A percentile compares a stretch with the other conserved stretches of the same genome.
Evolutionary conservation across 2,113 vertebrate genomes (phyloP).

Genomic region (Neopipo cinnamomea): DNA sequence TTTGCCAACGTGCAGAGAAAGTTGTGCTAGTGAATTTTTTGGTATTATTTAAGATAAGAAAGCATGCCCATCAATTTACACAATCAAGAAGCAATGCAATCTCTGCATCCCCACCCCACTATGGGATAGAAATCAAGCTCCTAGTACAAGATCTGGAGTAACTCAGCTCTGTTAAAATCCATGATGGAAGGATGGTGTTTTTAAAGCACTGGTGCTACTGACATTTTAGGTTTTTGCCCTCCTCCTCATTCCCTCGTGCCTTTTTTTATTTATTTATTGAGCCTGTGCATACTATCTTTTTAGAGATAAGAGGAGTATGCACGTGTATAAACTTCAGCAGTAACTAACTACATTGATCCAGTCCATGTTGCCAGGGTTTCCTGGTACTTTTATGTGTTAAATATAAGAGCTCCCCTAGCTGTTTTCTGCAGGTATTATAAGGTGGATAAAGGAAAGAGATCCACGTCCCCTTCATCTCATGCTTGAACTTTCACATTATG

Average conservation of each 20-base stretch:
- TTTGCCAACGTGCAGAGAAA: background rate
- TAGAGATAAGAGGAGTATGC: background rate
- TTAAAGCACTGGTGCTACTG: background rate
- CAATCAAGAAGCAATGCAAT: background rate
- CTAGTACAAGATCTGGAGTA: background rate
- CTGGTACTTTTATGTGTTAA: background rate
- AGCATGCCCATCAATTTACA: slow-evolving; percentile 9
- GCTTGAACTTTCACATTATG: background rate
- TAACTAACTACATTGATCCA: background rate
- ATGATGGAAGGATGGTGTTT: background rate
- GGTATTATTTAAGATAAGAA: slow-evolving; percentile 30
- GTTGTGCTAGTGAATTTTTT: background rate
- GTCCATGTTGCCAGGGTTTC: background rate
- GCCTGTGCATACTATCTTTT: background rate
- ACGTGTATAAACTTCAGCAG: background rate
- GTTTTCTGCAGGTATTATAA: slow-evolving; percentile 8
- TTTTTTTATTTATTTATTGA: background rate
- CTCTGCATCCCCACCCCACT: background rate
- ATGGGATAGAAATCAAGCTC: background rate
- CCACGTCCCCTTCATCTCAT: background rate
- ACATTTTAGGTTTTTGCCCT: background rate
- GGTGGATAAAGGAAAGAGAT: background rate
- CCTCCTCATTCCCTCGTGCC: background rate
- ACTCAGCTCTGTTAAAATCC: background rate
- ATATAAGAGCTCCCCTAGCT: slow-evolving; percentile 16